phyloP scores from a whole-genome alignment of 2,797 vertebrate genomes.

The Saxicola maurus region DNA sequence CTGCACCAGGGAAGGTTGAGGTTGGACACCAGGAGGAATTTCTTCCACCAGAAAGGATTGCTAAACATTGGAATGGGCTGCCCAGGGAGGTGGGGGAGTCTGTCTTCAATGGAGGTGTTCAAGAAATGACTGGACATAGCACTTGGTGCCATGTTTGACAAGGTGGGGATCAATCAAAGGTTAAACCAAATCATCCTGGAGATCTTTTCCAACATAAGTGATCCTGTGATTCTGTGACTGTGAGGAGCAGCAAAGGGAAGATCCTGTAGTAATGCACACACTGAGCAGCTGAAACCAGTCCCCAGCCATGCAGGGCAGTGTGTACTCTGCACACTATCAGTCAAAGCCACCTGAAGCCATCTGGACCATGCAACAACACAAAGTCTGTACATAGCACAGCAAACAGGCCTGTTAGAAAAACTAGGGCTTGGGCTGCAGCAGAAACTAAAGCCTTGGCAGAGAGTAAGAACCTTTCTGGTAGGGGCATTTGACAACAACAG shows the following conservation, averaged over 20 bases:
- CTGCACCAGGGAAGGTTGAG: background rate
- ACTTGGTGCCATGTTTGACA: background rate
- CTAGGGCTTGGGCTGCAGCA: background rate
- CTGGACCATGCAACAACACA: background rate
- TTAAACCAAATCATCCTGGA: background rate
- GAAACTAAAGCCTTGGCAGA: background rate
- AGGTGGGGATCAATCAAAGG: background rate
- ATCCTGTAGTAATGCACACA: background rate
- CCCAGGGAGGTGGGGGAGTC: no score
- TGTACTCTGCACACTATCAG: background rate
- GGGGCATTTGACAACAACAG: background rate
- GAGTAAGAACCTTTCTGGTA: background rate
- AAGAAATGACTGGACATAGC: background rate
- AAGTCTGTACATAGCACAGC: background rate
- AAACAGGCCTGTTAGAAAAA: background rate
- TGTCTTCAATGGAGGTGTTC: background rate
- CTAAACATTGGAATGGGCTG: background rate
- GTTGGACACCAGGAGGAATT: background rate
- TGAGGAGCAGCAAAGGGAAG: background rate
- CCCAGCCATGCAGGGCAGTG: background rate
- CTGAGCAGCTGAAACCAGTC: background rate
- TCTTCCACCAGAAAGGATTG: background rate
- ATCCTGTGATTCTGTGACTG: background rate
- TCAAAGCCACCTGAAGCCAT: background rate
- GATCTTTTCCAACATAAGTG: background rate